phyloP scores from a whole-genome alignment of 2,113 vertebrate species.

The Xenopus laevis region DNA sequence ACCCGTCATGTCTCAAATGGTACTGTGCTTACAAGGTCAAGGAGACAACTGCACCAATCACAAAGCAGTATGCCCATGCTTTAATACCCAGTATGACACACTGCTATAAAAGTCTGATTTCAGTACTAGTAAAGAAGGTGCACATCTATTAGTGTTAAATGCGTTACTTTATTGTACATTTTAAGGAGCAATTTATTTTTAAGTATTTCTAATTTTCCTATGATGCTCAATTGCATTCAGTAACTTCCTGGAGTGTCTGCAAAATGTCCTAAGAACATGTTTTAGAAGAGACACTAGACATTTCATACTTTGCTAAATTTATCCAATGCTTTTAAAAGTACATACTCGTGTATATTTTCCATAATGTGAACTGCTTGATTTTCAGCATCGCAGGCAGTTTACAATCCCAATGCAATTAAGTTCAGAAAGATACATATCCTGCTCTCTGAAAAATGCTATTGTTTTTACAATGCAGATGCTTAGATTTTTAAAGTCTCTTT shows the following conservation, averaged over 20 bases:
- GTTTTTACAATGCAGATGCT: background rate
- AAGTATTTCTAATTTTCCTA: background rate
- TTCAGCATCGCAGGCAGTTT: background rate
- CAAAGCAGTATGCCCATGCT: too few species aligned
- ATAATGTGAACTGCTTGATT: background rate
- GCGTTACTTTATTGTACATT: background rate
- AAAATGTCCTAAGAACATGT: background rate
- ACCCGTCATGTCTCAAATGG: too few species aligned
- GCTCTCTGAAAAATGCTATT: background rate
- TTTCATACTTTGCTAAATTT: background rate
- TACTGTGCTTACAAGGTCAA: too few species aligned
- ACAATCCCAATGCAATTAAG: background rate
- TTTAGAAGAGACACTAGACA: background rate
- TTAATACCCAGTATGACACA: too few species aligned
- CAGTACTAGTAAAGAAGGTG: too few species aligned
- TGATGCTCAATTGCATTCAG: background rate
- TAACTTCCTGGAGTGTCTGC: background rate
- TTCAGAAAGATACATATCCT: background rate
- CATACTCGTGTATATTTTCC: background rate
- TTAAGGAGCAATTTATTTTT: background rate
- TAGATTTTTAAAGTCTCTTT: background rate
- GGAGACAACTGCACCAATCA: too few species aligned
- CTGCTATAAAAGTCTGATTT: too few species aligned
- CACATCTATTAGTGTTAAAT: too few species aligned
- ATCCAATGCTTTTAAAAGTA: background rate